Conservation (phyloP, 2,113 vertebrate genomes). For the Mormyrus lacerda region DNA sequence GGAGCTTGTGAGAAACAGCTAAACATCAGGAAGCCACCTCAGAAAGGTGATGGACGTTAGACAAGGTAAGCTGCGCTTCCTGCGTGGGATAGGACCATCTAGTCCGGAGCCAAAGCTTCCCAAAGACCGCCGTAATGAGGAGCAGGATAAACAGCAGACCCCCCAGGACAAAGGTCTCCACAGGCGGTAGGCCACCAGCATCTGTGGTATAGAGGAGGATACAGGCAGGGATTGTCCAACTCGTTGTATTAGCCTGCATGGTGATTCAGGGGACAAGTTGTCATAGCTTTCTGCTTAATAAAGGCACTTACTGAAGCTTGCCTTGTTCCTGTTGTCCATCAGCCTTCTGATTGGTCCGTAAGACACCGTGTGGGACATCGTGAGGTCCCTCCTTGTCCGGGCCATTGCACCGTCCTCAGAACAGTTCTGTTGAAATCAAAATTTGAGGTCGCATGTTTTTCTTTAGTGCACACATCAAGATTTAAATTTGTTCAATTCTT, state of each 20-base stretch:
- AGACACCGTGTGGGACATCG: slow-evolving; percentile 51
- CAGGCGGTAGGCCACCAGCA: slow-evolving; percentile 37
- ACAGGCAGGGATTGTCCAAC: not conserved
- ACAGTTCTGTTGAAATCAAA: slow-evolving; percentile 52
- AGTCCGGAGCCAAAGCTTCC: slow-evolving; percentile 60
- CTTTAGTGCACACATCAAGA: not conserved
- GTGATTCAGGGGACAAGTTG: not conserved
- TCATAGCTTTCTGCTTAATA: not conserved
- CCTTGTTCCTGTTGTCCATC: slow-evolving; percentile 31
- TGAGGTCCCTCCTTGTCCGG: slow-evolving; percentile 50
- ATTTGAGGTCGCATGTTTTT: not conserved
- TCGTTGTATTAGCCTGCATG: not conserved
- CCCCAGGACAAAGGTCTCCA: slow-evolving; percentile 57
- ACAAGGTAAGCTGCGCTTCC: slow-evolving; percentile 61
- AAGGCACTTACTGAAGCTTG: slow-evolving; percentile 41
- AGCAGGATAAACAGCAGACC: slow-evolving; percentile 56
- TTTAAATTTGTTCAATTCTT: not conserved
- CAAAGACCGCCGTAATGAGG: slow-evolving; percentile 55
- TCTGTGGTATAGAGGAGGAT: slow-evolving; percentile 32
- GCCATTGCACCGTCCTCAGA: slow-evolving; percentile 43
- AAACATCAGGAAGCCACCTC: slow-evolving; percentile 59
- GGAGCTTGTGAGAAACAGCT: not conserved
- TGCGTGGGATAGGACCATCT: slow-evolving; percentile 55
- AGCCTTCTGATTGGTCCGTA: slow-evolving; percentile 58
- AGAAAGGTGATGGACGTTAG: slow-evolving; percentile 61